phyloP scores from a whole-genome alignment of 1,140 invertebrate species.

The Hycleus phaleratus region DNA sequence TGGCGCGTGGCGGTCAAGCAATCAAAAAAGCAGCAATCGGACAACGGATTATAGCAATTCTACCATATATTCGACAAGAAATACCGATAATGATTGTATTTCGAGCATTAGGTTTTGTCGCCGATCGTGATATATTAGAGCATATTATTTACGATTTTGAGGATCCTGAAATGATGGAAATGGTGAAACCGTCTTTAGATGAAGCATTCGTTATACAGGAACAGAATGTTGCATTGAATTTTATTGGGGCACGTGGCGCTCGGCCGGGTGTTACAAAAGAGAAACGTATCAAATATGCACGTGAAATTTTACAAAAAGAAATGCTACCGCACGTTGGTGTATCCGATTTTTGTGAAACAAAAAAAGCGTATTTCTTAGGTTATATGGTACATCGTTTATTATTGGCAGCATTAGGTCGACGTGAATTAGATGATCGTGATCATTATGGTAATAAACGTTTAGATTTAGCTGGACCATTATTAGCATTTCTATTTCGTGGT shows the following conservation, averaged over 20 bases:
- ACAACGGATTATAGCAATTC: conserved; percentile 93
- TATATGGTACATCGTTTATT: conserved; percentile 98
- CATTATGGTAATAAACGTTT: conserved; percentile 98
- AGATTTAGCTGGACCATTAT: conserved; percentile 91
- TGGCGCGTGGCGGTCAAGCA: conserved; percentile 91
- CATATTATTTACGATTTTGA: conserved; percentile 99
- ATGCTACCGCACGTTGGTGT: conserved; percentile 99
- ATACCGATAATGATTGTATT: conserved; percentile 99
- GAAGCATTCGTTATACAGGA: conserved; percentile 99
- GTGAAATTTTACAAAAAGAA: conserved; percentile 99
- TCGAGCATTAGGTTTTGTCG: conserved; percentile 92
- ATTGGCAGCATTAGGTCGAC: conserved; percentile 84
- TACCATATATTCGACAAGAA: conserved; percentile 98
- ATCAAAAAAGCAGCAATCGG: conserved; percentile 97
- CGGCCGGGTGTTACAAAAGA: conserved; percentile 96
- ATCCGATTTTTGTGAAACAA: conserved; percentile 98
- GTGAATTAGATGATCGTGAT: conserved; percentile 98
- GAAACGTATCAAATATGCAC: conserved; percentile 97
- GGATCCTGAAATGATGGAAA: conserved; percentile 99
- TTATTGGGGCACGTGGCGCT: conserved; percentile 94
- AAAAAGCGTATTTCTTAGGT: conserved; percentile 96
- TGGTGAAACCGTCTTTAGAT: conserved; percentile 97
- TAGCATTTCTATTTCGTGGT: conserved; percentile 93
- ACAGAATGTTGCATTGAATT: conserved; percentile 96
- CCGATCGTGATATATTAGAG: conserved; percentile 96